Percentiles rank a stretch among this genome's conserved stretches.
These are phyloP conservation scores for Argyresthia goedartella DNA, from an alignment of 2,888 invertebrate species.

Conservation along the genomic window DNA sequence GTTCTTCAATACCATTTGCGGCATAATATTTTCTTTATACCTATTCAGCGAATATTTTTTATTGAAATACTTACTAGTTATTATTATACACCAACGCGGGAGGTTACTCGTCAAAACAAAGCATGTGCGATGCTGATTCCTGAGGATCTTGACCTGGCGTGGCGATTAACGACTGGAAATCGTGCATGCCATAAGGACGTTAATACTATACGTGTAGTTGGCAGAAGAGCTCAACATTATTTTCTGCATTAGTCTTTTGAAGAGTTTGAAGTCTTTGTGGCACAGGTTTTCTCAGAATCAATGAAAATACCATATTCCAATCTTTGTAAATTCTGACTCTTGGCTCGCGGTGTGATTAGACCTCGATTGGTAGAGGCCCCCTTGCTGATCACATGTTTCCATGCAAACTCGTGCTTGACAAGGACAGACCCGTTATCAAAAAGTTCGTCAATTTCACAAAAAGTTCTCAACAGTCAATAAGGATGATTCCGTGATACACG, in stretches of 20 bases:
- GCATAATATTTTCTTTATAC: not conserved
- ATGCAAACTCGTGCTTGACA: too few relatives aligned
- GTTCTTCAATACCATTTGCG: too few relatives aligned
- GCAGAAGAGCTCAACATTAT: not conserved
- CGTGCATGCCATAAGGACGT: not conserved
- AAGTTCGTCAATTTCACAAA: not conserved
- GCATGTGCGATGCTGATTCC: conserved; percentile 24
- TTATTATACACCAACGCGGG: conserved; percentile 30
- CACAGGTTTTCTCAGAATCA: too few relatives aligned
- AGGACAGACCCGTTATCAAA: too few relatives aligned
- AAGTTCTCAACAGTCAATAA: conserved; percentile 10
- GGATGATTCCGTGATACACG: conserved; percentile 34
- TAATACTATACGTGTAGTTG: not conserved
- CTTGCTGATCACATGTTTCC: too few relatives aligned
- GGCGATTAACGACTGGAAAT: conserved; percentile 1
- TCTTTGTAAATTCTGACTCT: too few relatives aligned
- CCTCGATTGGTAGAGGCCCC: too few relatives aligned
- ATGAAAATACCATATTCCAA: too few relatives aligned
- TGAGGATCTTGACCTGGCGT: conserved; percentile 29
- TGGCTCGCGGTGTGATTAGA: too few relatives aligned
- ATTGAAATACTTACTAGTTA: conserved; percentile 8
- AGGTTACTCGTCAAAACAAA: conserved; percentile 32
- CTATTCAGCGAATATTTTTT: conserved; percentile 10
- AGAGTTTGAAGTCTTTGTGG: not conserved
- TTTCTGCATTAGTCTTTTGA: not conserved